These are phyloP conservation scores for Anthophora plumipes DNA, from an alignment of 2,888 invertebrate species.

Conservation along the genomic window DNA sequence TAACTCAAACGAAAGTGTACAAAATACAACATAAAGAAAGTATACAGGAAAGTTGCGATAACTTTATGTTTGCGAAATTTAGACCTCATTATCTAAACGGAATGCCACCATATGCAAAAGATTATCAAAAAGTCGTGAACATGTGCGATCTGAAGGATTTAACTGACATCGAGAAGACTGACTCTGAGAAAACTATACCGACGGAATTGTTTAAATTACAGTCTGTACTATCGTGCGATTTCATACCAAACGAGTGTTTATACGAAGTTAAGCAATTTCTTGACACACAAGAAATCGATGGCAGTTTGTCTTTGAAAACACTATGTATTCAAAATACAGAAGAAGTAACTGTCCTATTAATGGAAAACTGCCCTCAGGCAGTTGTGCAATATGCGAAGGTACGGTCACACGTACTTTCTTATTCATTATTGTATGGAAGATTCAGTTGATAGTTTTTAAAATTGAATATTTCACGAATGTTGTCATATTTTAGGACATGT, in stretches of 20 bases:
- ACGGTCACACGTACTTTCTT: constrained; percentile 26
- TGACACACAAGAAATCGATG: constrained; percentile 86
- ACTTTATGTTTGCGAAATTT: constrained; percentile 84
- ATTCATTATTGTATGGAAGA: neutral
- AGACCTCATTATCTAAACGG: constrained; percentile 85
- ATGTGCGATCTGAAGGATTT: constrained; percentile 70
- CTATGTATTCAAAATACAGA: constrained; percentile 85
- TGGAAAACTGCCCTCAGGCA: constrained; percentile 87
- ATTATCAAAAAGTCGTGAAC: constrained; percentile 72
- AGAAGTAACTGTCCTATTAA: constrained; percentile 85
- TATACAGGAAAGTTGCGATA: constrained; percentile 71
- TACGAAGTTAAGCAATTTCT: constrained; percentile 88
- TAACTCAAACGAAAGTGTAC: constrained; percentile 81
- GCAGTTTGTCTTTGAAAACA: constrained; percentile 85
- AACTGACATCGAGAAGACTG: constrained; percentile 62
- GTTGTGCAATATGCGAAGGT: constrained; percentile 89
- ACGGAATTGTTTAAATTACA: constrained; percentile 84
- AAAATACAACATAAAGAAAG: constrained; percentile 68
- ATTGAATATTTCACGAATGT: constrained; percentile 18
- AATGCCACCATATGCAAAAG: constrained; percentile 84
- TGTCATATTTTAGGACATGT: constrained; percentile 77
- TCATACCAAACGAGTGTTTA: constrained; percentile 86
- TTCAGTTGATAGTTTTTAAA: neutral
- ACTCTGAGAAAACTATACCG: constrained; percentile 65
- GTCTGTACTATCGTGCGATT: constrained; percentile 87